Evolutionary conservation across 2,797 vertebrate species (phyloP), one percentile per base, ranked within the genome.

Genomic region (Parambassis ranga): DNA sequence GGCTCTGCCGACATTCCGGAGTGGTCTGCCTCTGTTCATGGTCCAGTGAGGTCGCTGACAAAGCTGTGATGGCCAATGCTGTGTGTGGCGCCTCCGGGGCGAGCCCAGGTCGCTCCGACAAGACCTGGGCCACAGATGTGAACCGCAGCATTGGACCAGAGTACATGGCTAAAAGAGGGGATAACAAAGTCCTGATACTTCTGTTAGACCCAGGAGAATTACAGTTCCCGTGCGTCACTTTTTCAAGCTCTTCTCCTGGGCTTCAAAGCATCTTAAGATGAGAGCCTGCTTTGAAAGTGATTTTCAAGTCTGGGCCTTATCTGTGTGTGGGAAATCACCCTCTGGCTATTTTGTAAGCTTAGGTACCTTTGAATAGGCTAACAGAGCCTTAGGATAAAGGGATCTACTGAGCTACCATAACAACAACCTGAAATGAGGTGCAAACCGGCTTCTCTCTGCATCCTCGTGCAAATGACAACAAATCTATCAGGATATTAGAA

Each of bases 1-100:
- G 46, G 69, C 79, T 51, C 65, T 28, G 81, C 68, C 74, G 82
- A 83, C 90, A 90, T 92, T 92, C 89, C 86, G 41, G 65, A 83
- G 80, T 51, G 75, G 69, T 70, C 88, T 82, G 87, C 88, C 85
- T 89, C 82, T 46, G 68, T 91, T 92, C 89, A 92, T 74, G 89
- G 83, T 91, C 86, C 90, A 90, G 73, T 72, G 87, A 85, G 73
- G 86, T 76, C 75, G 85, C 84, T 90, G 90, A 91, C 90, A 91
- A 90, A 90, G 85, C 80, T 24, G 37, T 16, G 87, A 81, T 42
- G 82, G 75, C 65, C 38, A 33, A 76, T 67, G 80, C 73, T 27
- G 79, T 27, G 75, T 74, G 78, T 87, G 90, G 90, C 88, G 90
- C 90, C 89, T 84, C 9, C 15, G 1, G 63, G 87, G 62, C 83